Evolutionary conservation across 2,113 vertebrate species (phyloP).

Genomic region (Pimephales promelas): DNA sequence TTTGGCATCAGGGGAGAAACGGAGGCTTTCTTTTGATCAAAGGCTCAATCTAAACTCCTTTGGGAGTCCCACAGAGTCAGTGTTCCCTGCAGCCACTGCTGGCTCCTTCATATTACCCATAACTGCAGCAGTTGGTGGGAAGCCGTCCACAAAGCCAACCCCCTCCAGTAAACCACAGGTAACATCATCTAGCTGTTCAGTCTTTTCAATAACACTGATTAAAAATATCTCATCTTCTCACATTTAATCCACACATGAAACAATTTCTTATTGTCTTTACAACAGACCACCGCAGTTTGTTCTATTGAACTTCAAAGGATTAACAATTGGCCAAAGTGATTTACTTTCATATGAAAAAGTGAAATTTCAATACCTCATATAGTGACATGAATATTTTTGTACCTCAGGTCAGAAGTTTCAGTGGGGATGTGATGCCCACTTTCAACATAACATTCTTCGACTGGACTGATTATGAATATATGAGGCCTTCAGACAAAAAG

Average conservation of each 20-base stretch:
- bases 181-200: background rate
- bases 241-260: constrained; percentile 26
- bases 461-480: constrained; percentile 85
- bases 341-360: background rate
- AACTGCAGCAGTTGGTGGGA: background rate
- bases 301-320: background rate
- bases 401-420: background rate
- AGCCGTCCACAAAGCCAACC: background rate
- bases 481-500: constrained; percentile 80
- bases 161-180: constrained; percentile 25
- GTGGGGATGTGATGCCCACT: constrained; percentile 81
- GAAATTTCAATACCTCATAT: background rate
- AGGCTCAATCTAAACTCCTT: background rate
- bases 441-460: constrained; percentile 84
- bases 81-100: background rate
- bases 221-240: constrained; percentile 14
- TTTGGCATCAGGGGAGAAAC: constrained; percentile 10
- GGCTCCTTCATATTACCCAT: background rate
- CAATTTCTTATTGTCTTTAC: background rate
- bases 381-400: background rate
- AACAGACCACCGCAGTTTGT: background rate
- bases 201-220: constrained; percentile 7
- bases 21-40: constrained; percentile 27
- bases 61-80: constrained; percentile 31
- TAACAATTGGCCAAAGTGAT: background rate